phyloP scores from a whole-genome alignment of 2,113 vertebrate genomes.

The Apaloderma vittatum region DNA sequence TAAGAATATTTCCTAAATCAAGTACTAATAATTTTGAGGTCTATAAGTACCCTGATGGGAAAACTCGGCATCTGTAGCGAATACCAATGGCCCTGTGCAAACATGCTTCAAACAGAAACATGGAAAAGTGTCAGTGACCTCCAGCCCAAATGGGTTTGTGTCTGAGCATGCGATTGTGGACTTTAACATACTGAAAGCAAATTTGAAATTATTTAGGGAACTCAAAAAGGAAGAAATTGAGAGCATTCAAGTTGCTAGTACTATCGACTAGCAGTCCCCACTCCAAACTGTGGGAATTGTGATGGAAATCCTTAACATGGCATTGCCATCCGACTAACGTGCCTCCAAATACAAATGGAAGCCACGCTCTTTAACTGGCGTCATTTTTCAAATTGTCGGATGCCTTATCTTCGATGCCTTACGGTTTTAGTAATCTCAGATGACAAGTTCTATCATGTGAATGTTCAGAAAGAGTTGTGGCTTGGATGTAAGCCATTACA shows the following conservation, averaged over 20 bases:
- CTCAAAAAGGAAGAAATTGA: neutral
- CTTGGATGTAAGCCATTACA: neutral
- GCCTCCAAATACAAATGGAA: neutral
- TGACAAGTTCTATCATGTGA: neutral
- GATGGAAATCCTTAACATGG: neutral
- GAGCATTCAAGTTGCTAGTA: neutral
- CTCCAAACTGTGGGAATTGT: neutral
- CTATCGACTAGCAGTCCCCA: no score
- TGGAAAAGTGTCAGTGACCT: neutral
- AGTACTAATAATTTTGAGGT: slow-evolving; percentile 34
- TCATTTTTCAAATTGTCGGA: neutral
- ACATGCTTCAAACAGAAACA: neutral
- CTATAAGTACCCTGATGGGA: slow-evolving; percentile 41
- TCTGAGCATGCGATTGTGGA: neutral
- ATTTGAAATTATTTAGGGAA: neutral
- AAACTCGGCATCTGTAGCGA: neutral
- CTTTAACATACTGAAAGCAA: neutral
- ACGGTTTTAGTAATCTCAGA: neutral
- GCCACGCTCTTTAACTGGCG: neutral
- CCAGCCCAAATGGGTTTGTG: neutral
- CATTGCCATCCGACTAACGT: neutral
- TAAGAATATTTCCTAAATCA: slow-evolving; percentile 11
- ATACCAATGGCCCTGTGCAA: slow-evolving; percentile 38
- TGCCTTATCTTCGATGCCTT: neutral
- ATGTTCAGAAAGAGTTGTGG: neutral